Conservation (phyloP, 2,888 invertebrate species). For the Megamerina dolium region DNA sequence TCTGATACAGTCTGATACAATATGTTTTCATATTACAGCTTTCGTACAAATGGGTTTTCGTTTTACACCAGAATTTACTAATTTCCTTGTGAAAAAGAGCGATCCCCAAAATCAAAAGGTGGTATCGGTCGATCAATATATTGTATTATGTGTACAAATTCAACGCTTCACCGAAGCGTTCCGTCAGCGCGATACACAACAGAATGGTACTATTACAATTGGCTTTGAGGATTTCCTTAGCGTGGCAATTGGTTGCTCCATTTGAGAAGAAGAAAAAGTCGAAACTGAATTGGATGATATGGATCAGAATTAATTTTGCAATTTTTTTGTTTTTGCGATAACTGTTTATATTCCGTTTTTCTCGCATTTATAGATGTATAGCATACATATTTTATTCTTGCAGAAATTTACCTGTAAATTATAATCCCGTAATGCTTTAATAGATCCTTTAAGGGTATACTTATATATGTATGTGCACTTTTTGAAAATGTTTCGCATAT, state of each 20-base stretch:
- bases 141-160: slow-evolving; percentile 81
- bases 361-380: too few species aligned
- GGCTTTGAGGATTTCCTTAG: slow-evolving; percentile 87
- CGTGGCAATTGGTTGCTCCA: slow-evolving; percentile 70
- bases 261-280: not conserved
- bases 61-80: slow-evolving; percentile 72
- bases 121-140: slow-evolving; percentile 80
- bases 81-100: slow-evolving; percentile 63
- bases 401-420: too few species aligned
- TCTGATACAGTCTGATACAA: not conserved
- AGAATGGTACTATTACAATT: slow-evolving; percentile 76
- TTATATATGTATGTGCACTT: too few species aligned
- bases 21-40: slow-evolving; percentile 51
- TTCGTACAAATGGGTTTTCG: slow-evolving; percentile 84
- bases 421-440: too few species aligned
- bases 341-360: too few species aligned
- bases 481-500: too few species aligned
- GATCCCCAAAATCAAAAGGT: slow-evolving; percentile 59
- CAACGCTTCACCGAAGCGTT: slow-evolving; percentile 87
- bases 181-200: slow-evolving; percentile 67
- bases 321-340: not conserved
- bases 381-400: too few species aligned
- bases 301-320: not conserved
- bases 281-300: not conserved
- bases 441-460: too few species aligned